Percentiles rank a stretch among this genome's conserved stretches.
These are phyloP conservation scores for Sycophaga agraensis DNA, from an alignment of 1,140 invertebrate genomes.

Conservation along the genomic window DNA sequence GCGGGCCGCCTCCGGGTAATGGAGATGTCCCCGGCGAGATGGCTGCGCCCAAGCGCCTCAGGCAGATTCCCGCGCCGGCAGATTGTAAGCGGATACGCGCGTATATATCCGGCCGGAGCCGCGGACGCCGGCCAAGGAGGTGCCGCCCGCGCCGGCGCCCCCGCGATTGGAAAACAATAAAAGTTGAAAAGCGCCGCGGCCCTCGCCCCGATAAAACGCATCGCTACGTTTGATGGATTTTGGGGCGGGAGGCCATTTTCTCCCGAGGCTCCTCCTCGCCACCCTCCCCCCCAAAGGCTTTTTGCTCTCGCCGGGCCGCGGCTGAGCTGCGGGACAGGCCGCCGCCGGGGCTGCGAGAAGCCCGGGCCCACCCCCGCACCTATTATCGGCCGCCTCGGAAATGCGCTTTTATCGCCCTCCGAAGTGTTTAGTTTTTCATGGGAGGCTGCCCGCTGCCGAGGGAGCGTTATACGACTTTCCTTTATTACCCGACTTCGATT, in stretches of 20 bases:
- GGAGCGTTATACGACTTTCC: no score
- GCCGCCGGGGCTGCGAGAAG: no score
- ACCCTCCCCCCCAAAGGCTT: no score
- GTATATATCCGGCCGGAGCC: no score
- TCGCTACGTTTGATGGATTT: constrained; percentile 24
- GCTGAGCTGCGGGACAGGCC: no score
- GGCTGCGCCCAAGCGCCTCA: no score
- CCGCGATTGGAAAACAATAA: constrained; percentile 35
- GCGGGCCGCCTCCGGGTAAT: constrained; percentile 16
- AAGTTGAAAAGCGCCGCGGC: constrained; percentile 21
- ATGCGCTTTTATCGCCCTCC: neutral
- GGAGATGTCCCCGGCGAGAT: constrained; percentile 27
- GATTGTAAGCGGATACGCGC: constrained; percentile 25
- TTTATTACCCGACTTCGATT: no score
- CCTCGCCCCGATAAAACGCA: constrained; percentile 16
- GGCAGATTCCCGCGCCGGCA: constrained; percentile 3
- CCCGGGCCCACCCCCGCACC: no score
- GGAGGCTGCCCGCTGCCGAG: no score
- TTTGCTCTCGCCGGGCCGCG: no score
- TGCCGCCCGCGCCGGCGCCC: constrained; percentile 6
- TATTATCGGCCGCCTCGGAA: neutral
- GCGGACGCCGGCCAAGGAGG: neutral
- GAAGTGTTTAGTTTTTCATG: no score
- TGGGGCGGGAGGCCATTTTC: constrained; percentile 6
- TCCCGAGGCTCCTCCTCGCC: neutral